A percentile compares a stretch with the other conserved stretches of the same genome.
Conservation (phyloP, 2,797 vertebrate genomes). For the Scarus forsteni region DNA sequence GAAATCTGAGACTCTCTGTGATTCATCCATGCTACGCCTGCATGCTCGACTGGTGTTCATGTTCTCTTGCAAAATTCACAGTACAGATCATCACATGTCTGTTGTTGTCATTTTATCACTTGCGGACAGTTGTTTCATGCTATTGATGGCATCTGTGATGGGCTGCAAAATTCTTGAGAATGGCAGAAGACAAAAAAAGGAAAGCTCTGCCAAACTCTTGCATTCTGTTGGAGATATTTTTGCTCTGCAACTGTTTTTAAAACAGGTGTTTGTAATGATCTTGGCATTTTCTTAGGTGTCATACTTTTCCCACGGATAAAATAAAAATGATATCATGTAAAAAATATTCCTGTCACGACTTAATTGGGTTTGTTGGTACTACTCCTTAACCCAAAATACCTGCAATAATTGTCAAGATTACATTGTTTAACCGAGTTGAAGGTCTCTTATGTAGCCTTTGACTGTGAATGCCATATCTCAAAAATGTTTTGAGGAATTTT, state of each 20-base stretch:
- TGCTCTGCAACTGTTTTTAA: slow-evolving; percentile 40
- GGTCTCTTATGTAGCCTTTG: neutral
- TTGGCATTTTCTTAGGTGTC: slow-evolving; percentile 22
- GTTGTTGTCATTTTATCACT: slow-evolving; percentile 24
- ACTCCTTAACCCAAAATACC: slow-evolving; percentile 34
- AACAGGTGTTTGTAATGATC: slow-evolving; percentile 62
- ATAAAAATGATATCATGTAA: slow-evolving; percentile 39
- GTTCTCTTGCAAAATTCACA: slow-evolving; percentile 49
- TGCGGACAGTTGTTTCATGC: slow-evolving; percentile 26
- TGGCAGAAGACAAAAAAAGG: slow-evolving; percentile 6
- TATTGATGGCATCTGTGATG: slow-evolving; percentile 19
- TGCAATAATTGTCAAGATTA: slow-evolving; percentile 24
- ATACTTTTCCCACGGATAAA: slow-evolving; percentile 32
- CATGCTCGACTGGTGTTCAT: slow-evolving; percentile 55
- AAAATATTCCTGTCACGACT: slow-evolving; percentile 22
- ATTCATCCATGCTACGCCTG: slow-evolving; percentile 66
- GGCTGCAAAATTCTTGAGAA: slow-evolving; percentile 16
- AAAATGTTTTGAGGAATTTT: no score
- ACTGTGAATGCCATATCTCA: no score
- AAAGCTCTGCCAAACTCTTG: neutral
- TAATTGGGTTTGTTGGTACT: slow-evolving; percentile 10
- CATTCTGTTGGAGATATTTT: slow-evolving; percentile 24
- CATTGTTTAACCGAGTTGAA: slow-evolving; percentile 3
- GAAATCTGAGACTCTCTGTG: slow-evolving; percentile 71
- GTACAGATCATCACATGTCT: slow-evolving; percentile 11